phyloP scores from a whole-genome alignment of 2,888 invertebrate genomes.

The Stramonita haemastoma region DNA sequence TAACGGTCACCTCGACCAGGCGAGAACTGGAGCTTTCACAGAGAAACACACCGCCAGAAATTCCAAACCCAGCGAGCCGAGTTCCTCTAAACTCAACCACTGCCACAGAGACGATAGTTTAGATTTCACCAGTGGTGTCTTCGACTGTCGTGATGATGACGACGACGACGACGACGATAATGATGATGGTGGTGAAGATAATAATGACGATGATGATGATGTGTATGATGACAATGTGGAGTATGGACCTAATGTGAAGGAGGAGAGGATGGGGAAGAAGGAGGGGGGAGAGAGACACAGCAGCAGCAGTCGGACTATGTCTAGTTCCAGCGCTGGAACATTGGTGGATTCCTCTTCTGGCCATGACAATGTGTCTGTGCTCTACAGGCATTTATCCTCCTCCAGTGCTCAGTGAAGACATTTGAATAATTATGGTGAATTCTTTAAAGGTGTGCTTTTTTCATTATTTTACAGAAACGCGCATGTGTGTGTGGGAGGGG shows the following conservation, averaged over 20 bases:
- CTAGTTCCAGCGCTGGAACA: neutral
- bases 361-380: neutral
- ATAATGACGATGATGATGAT: neutral
- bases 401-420: neutral
- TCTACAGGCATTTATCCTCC: neutral
- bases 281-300: neutral
- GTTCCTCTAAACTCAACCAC: neutral
- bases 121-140: slow-evolving; percentile 14
- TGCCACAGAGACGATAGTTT: slow-evolving; percentile 2
- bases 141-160: neutral
- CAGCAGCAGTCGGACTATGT: neutral
- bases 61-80: neutral
- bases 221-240: slow-evolving; percentile 14
- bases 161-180: neutral
- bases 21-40: too few species aligned
- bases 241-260: neutral
- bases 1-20: neutral
- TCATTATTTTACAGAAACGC: neutral
- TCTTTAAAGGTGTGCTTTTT: neutral
- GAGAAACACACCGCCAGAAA: too few species aligned
- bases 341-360: neutral
- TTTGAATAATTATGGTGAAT: neutral
- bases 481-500: neutral
- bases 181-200: neutral
- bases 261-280: neutral